Conservation (phyloP, 2,113 vertebrate genomes). For the Dasypus novemcinctus region DNA sequence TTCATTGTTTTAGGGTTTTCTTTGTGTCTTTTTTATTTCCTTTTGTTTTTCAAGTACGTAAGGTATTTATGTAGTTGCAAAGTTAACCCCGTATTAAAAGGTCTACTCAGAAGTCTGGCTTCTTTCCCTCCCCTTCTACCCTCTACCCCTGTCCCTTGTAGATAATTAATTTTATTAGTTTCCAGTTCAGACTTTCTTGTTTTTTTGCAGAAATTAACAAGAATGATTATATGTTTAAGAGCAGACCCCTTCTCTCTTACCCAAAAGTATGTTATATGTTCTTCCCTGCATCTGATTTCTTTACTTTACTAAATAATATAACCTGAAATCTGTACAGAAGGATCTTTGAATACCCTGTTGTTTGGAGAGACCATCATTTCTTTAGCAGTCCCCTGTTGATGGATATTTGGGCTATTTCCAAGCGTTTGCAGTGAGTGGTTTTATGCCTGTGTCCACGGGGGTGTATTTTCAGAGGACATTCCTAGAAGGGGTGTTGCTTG, state of each 20-base stretch:
- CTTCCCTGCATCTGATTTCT: not conserved
- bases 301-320: not conserved
- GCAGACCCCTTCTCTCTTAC: not conserved
- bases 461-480: not conserved
- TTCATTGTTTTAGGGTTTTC: not conserved
- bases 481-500: not conserved
- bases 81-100: too few relatives aligned
- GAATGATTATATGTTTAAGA: too few relatives aligned
- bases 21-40: not conserved
- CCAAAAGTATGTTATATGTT: fast-evolving
- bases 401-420: not conserved
- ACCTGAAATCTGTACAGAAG: not conserved
- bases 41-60: not conserved
- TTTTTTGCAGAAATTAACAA: not conserved
- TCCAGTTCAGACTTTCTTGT: not conserved
- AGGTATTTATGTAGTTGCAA: not conserved
- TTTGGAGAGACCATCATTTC: too few relatives aligned
- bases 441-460: not conserved
- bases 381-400: not conserved
- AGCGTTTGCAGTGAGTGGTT: fast-evolving
- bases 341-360: not conserved
- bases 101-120: too few relatives aligned
- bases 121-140: too few relatives aligned
- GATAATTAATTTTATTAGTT: not conserved
- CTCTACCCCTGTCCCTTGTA: not conserved